A percentile compares a stretch with the other conserved stretches of the same genome.
phyloP scores from a whole-genome alignment of 2,113 vertebrate genomes.

The Callocephalon fimbriatum region DNA sequence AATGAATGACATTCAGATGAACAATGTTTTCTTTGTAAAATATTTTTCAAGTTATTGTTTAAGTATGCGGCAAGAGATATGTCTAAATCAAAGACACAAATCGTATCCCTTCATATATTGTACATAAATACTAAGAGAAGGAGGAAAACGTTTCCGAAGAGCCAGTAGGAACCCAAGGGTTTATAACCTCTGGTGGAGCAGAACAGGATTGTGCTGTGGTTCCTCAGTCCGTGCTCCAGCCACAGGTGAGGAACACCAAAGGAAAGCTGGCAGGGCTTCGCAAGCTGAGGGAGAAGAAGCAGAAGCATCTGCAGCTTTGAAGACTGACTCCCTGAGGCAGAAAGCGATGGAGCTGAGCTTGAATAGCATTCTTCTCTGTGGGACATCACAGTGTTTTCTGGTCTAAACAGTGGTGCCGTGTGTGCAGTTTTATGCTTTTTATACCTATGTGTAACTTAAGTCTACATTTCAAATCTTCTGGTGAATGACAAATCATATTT shows the following conservation, averaged over 20 bases:
- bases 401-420: constrained; percentile 64
- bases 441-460: constrained; percentile 78
- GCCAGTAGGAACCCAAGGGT: constrained; percentile 20
- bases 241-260: not conserved
- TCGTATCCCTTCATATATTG: constrained; percentile 73
- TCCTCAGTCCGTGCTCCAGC: not conserved
- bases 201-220: not conserved
- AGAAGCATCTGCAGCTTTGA: constrained; percentile 45
- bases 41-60: constrained; percentile 77
- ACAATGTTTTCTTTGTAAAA: constrained; percentile 75
- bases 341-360: constrained; percentile 29
- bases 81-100: constrained; percentile 63
- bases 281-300: constrained; percentile 7
- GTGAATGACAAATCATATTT: constrained; percentile 75
- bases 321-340: constrained; percentile 30
- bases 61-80: constrained; percentile 74
- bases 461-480: constrained; percentile 74
- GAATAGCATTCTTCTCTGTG: constrained; percentile 37
- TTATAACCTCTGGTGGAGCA: constrained; percentile 19
- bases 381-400: constrained; percentile 57
- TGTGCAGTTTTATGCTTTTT: constrained; percentile 74
- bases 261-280: not conserved
- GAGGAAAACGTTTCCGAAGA: constrained; percentile 60
- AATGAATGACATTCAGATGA: constrained; percentile 78
- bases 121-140: constrained; percentile 58